Base-by-base conservation (phyloP, 2,888 invertebrate genomes). In the Nematopogon swammerdamellus region DNA sequence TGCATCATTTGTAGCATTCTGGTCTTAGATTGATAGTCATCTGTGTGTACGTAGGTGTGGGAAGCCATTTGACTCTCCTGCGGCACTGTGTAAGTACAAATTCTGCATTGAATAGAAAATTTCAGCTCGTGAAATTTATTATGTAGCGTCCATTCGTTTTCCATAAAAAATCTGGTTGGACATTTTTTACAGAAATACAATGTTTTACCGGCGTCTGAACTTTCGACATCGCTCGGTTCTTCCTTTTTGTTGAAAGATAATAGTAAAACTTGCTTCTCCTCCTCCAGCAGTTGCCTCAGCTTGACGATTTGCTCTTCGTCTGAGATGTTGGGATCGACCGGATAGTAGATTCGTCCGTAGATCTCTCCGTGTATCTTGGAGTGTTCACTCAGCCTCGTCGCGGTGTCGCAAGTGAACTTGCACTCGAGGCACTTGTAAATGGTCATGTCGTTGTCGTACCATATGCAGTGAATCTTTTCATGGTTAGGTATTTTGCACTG, bases 401-500 rank as follows among this genome's bases (percentile, higher is more conserved):
- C 86, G 58, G 86, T 88, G 51, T 88, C 86, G 62, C 90, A 90
- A 18, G 86, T 84, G 60, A 90, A 92, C 67, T 89, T 89, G 65
- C 93, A 93, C 60, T 89, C 87, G 16, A 85, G 82, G 64, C 92
- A 93, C 57, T 85, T 85, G 56, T 81, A 81, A 49, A 77, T 63
- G 25, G 82, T 82, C 48, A 70, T 63, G 48, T 85, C 84, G 48
- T 80, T 76, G 55, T 83, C 83, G 57, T 74, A 72, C 45, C 64
- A 59, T 30, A 72, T 62, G 49, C 69, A 80, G 65, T 92, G 92
- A 83, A 92, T 89, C 63, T 87, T 86, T 66, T 93, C 92, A 67
- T 95, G 94, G 59, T 91, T 89, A 25, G 86, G 85, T 51, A 94
- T 87, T 65, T 91, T 91, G 45, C 87, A 85, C 60, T 89, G 86